These are phyloP conservation scores for Ptilorrhoa leucosticta DNA, from an alignment of 2,113 vertebrate species.

Conservation along the genomic window DNA sequence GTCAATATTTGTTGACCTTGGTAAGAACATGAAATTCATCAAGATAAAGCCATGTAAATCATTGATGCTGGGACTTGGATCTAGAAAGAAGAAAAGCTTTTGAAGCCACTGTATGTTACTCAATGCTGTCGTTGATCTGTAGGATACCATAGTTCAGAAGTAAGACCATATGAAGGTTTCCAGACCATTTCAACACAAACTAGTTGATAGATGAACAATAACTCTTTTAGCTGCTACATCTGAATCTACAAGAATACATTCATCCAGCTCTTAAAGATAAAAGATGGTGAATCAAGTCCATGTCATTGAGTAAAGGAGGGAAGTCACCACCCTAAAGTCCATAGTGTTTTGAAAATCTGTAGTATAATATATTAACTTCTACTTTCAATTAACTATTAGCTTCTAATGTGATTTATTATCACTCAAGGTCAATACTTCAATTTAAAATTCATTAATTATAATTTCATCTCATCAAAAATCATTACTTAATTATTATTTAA, in stretches of 20 bases:
- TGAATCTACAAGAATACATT: background rate
- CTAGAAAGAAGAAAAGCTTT: background rate
- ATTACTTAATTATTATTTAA: slow-evolving; percentile 29
- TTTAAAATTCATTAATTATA: slow-evolving; percentile 19
- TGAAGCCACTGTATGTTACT: background rate
- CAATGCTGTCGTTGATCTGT: background rate
- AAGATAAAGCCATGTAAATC: background rate
- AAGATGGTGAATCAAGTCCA: background rate
- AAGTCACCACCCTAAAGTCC: background rate
- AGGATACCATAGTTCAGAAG: background rate
- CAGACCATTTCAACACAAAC: background rate
- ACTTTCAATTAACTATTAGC: background rate
- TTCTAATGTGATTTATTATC: background rate
- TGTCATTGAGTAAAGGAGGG: background rate
- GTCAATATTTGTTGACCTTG: background rate
- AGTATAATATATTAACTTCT: background rate
- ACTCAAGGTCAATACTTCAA: slow-evolving; percentile 11
- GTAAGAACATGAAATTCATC: background rate
- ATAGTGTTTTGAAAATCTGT: background rate
- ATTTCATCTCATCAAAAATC: background rate
- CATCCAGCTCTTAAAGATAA: background rate
- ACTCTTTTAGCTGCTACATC: background rate
- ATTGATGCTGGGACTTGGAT: background rate
- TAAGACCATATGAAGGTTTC: background rate
- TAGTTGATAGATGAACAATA: background rate